Evolutionary conservation across 1,140 invertebrate genomes (phyloP), one percentile per base, ranked within the genome.

Genomic region (Papilio helenus): DNA sequence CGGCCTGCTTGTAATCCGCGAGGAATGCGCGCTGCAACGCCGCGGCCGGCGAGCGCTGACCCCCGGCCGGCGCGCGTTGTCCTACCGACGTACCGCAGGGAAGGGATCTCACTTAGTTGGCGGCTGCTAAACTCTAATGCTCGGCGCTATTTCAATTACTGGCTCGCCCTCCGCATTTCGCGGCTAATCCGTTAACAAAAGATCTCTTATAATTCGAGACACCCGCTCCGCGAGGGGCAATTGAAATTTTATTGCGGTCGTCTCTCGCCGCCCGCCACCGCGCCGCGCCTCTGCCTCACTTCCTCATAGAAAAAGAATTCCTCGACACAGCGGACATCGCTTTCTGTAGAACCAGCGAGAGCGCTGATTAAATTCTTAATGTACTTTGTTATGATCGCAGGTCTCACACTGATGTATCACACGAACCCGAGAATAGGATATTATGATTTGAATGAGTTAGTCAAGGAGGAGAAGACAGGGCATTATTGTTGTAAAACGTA

Each of bases 141-240:
- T 80, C 83, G 84, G 79, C 86, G 90, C 84, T 90, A 91, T 91
- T 92, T 87, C 90, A 92, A 90, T 92, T 92, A 91, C 85, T 79
- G 68, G 81, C 83, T 71, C 83, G 82, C 84, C 84, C 86, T 82
- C 82, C 81, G 84, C 83, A 79, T 82, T 82, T 82, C 44, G 86
- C 84, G 79, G 87, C 83, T 88, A 89, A 90, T 90, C 89, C 87
- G 80, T 82, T 79, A 89, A 90, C 90, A 92, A 90, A 90, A 83
- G 88, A 79, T 65, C 87, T 86, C 84, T 87, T 87, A 89, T 89
- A 89, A 90, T 91, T 89, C 80, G 86, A 85, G 86, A 87, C 83
- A 86, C 84, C 81, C 83, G 83, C 84, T 81, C 80, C 83, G 82
- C 82, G 80, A 78, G 82, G 80, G 86, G 85, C 85, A 92, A 90